These are phyloP conservation scores for Canis aureus DNA, from an alignment of 2,113 vertebrate genomes.

Conservation along the genomic window DNA sequence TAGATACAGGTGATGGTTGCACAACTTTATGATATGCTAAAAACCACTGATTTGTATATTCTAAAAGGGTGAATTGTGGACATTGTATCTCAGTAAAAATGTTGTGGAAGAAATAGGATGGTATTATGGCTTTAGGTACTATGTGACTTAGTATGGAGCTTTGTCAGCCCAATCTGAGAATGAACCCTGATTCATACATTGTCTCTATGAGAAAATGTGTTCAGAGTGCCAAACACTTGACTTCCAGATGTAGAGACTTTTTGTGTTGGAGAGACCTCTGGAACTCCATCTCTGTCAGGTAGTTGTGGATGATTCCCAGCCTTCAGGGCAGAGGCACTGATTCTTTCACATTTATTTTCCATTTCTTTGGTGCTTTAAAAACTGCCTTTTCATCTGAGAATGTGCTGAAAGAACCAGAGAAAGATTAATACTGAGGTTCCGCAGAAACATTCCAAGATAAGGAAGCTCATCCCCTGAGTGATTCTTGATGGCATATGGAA, in stretches of 20 bases:
- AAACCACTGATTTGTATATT: not conserved
- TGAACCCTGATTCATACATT: not conserved
- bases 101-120: not conserved
- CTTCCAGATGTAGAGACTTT: not conserved
- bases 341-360: not conserved
- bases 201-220: not conserved
- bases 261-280: not conserved
- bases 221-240: too few species aligned
- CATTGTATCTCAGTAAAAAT: not conserved
- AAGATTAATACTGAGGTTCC: not conserved
- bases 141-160: rapidly evolving
- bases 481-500: rapidly evolving
- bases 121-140: not conserved
- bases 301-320: not conserved
- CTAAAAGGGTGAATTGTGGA: not conserved
- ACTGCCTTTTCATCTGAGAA: not conserved
- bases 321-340: not conserved
- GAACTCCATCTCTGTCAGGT: not conserved
- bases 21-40: not conserved
- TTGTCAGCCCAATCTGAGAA: not conserved
- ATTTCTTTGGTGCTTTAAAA: not conserved
- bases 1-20: not conserved
- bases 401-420: not conserved
- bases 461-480: not conserved
- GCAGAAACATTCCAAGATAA: not conserved